phyloP scores from a whole-genome alignment of 2,888 invertebrate species.

The Ligdia adustata region DNA sequence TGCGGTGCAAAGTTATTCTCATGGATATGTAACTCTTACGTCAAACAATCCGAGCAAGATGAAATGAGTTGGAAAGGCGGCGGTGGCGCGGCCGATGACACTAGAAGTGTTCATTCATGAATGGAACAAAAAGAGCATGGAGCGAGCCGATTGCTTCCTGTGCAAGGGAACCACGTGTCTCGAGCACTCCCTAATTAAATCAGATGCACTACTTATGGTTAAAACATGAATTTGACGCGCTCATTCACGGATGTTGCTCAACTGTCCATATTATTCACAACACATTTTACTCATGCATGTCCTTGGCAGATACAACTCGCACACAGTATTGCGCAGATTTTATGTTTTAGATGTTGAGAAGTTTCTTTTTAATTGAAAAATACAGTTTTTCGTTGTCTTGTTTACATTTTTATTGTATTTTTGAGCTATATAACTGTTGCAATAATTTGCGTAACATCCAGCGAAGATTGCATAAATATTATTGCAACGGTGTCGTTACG shows the following conservation, averaged over 20 bases:
- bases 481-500: slow-evolving; percentile 17
- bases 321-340: neutral
- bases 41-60: slow-evolving; percentile 15
- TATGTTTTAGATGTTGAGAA: neutral
- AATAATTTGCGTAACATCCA: slow-evolving; percentile 21
- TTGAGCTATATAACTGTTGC: slow-evolving; percentile 10
- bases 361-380: slow-evolving; percentile 1
- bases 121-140: slow-evolving; percentile 60
- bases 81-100: slow-evolving; percentile 54
- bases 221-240: slow-evolving; percentile 23
- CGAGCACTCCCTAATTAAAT: slow-evolving; percentile 49
- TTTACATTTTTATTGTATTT: neutral
- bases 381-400: neutral
- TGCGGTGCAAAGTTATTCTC: neutral
- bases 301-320: slow-evolving; percentile 2
- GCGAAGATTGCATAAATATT: slow-evolving; percentile 17
- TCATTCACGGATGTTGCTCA: slow-evolving; percentile 15
- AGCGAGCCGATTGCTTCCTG: slow-evolving; percentile 65
- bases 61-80: slow-evolving; percentile 35
- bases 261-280: slow-evolving; percentile 11
- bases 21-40: slow-evolving; percentile 12
- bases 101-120: slow-evolving; percentile 52
- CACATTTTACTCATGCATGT: neutral
- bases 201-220: slow-evolving; percentile 46
- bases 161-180: slow-evolving; percentile 52